A percentile compares a stretch with the other conserved stretches of the same genome.
Conservation (phyloP, 2,888 invertebrate genomes). For the Coelopa pilipes region DNA sequence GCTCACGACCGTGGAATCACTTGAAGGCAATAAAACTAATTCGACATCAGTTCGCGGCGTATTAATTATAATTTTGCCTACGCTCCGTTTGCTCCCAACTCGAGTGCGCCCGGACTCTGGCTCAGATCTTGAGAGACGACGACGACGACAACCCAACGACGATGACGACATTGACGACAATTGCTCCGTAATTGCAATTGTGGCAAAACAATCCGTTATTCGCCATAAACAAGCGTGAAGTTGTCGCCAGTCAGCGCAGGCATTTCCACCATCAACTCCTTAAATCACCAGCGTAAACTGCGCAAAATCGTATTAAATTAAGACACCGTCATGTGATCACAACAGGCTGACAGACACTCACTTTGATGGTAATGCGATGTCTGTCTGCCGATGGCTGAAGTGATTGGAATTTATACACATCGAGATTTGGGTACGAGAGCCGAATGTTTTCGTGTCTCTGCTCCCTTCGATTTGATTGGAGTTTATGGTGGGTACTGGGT, state of each 20-base stretch:
- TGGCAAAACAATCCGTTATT: constrained; percentile 13
- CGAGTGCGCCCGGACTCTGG: not conserved
- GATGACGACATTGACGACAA: too few relatives aligned
- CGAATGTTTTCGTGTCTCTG: too few relatives aligned
- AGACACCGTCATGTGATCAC: not conserved
- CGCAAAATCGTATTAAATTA: not conserved
- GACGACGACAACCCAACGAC: too few relatives aligned
- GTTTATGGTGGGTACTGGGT: too few relatives aligned
- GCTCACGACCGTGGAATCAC: not conserved
- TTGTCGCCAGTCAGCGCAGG: not conserved
- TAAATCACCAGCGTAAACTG: not conserved
- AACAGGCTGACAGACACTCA: too few relatives aligned
- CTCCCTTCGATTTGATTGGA: too few relatives aligned
- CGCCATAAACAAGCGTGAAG: constrained; percentile 22
- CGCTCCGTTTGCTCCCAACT: not conserved
- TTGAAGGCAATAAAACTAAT: constrained; percentile 24
- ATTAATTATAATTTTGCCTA: constrained; percentile 30
- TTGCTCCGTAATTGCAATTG: constrained; percentile 1
- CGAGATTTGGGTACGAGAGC: too few relatives aligned
- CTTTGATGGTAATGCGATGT: not conserved
- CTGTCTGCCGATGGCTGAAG: not conserved
- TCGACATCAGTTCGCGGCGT: constrained; percentile 29
- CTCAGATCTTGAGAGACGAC: not conserved
- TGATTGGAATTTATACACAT: too few relatives aligned
- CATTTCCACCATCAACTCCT: not conserved